Conservation (phyloP, 2,113 vertebrate genomes). For the Paracanthobrama guichenoti region DNA sequence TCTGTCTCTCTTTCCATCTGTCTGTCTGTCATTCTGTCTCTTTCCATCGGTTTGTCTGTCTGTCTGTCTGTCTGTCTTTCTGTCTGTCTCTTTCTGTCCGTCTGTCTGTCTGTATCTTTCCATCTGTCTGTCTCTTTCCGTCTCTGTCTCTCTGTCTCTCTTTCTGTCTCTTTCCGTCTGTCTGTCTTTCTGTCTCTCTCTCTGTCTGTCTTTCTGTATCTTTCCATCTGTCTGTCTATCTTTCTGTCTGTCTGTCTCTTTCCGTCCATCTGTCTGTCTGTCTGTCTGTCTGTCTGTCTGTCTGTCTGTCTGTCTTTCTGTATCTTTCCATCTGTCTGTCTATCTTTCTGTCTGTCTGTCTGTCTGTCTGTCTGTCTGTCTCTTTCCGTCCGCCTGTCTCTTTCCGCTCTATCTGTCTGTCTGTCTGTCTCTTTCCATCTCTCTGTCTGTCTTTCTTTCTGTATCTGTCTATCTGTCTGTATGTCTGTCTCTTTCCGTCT, state of each 20-base stretch:
- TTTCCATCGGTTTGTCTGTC: neutral
- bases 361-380: neutral
- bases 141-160: neutral
- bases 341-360: neutral
- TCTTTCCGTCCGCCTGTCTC: no score
- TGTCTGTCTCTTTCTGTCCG: neutral
- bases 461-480: neutral
- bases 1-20: neutral
- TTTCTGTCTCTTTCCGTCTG: rapidly evolving
- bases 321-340: neutral
- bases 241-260: no score
- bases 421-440: no score
- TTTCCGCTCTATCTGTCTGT: no score
- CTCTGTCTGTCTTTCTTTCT: rapidly evolving
- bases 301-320: rapidly evolving
- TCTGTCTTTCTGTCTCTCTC: no score
- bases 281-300: rapidly evolving
- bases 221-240: no score
- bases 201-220: neutral
- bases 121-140: neutral
- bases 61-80: rapidly evolving
- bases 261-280: rapidly evolving
- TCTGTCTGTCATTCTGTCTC: neutral
- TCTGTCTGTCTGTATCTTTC: neutral
- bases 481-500: no score